Conservation (phyloP, 2,888 invertebrate genomes). For the Nematopogon swammerdamellus region DNA sequence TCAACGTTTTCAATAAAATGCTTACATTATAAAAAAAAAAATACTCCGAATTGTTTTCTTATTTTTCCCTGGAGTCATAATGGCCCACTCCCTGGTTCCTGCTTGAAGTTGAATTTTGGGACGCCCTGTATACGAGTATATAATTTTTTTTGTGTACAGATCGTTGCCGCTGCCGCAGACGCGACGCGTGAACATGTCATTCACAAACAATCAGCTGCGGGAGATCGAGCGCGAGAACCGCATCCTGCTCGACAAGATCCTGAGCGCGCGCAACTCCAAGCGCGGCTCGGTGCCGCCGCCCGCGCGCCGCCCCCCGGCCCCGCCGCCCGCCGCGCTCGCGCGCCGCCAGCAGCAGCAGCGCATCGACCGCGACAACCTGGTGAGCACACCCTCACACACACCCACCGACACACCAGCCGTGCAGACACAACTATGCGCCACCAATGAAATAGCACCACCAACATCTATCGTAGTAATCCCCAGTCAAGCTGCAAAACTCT, state of each 20-base stretch:
- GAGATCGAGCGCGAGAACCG: constrained; percentile 61
- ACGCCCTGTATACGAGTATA: too few species aligned
- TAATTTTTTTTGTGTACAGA: constrained; percentile 24
- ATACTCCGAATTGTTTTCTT: too few species aligned
- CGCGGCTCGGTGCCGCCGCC: constrained; percentile 31
- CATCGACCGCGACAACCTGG: constrained; percentile 58
- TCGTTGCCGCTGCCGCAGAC: constrained; percentile 28
- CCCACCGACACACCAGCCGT: neutral
- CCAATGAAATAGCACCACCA: neutral
- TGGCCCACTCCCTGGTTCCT: too few species aligned
- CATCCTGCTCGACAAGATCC: constrained; percentile 54
- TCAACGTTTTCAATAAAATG: too few species aligned
- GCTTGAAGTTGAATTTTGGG: too few species aligned
- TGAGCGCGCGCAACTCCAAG: constrained; percentile 36
- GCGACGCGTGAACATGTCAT: constrained; percentile 48
- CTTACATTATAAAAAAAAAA: too few species aligned
- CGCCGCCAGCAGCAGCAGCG: constrained; percentile 48
- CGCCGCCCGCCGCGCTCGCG: constrained; percentile 34
- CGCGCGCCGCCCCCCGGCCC: constrained; percentile 16
- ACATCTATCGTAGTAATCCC: neutral
- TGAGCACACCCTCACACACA: constrained; percentile 13
- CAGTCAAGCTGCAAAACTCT: too few species aligned
- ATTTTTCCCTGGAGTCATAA: too few species aligned
- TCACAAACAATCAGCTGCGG: constrained; percentile 55
- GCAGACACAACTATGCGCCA: constrained; percentile 3